phyloP scores from a whole-genome alignment of 2,113 vertebrate genomes.

The Lucifuga dentata region DNA sequence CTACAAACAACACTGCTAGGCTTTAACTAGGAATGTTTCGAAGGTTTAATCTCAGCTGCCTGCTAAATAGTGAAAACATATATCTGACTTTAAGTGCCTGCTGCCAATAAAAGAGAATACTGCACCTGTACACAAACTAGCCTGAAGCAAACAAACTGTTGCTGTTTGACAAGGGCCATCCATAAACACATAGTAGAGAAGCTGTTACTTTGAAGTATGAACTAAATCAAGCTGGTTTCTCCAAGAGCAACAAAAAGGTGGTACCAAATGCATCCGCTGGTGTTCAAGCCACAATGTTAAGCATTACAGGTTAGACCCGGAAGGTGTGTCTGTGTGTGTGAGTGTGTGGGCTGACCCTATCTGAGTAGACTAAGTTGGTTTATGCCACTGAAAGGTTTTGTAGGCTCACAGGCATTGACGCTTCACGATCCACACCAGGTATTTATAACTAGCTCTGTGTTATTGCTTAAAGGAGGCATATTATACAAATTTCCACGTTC shows the following conservation, averaged over 20 bases:
- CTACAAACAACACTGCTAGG: conserved; percentile 21
- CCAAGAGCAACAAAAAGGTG: conserved; percentile 54
- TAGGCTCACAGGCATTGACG: conserved; percentile 7
- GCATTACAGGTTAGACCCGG: conserved; percentile 29
- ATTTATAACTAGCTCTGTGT: conserved; percentile 4
- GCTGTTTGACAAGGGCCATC: conserved; percentile 53
- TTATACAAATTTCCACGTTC: too few relatives aligned
- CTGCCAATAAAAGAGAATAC: conserved; percentile 33
- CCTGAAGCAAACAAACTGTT: conserved; percentile 49
- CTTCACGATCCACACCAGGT: conserved; percentile 10
- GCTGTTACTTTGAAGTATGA: conserved; percentile 49
- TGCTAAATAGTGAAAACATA: conserved; percentile 52
- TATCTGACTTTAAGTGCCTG: conserved; percentile 56
- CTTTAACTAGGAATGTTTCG: conserved; percentile 18
- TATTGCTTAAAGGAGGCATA: background rate
- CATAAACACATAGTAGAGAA: conserved; percentile 51
- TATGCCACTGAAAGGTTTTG: conserved; percentile 30
- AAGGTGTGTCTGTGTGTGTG: background rate
- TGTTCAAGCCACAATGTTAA: conserved; percentile 37
- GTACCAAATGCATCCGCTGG: conserved; percentile 60
- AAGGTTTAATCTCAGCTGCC: conserved; percentile 29
- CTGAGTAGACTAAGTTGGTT: conserved; percentile 35
- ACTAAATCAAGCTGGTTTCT: conserved; percentile 67
- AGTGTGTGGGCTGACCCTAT: conserved; percentile 32
- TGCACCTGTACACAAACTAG: conserved; percentile 40